These are phyloP conservation scores for Lordiphosa clarofinis DNA, from an alignment of 1,140 invertebrate species.

Conservation along the genomic window DNA sequence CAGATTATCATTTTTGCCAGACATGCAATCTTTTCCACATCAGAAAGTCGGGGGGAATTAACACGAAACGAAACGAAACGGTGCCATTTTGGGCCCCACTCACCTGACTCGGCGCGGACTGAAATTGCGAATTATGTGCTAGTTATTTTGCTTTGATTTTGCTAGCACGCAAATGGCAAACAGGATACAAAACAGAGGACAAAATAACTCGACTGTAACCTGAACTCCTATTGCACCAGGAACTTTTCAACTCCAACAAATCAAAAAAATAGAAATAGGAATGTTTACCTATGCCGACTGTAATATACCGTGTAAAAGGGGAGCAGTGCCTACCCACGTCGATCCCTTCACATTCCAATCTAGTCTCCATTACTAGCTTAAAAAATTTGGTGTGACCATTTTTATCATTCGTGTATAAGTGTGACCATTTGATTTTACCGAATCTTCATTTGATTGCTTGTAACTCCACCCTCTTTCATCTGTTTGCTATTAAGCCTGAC, in stretches of 20 bases:
- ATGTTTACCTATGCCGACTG: neutral
- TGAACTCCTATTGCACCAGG: slow-evolving; percentile 14
- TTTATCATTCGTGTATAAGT: too few species aligned
- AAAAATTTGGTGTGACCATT: too few species aligned
- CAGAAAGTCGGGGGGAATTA: slow-evolving; percentile 44
- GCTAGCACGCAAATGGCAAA: slow-evolving; percentile 52
- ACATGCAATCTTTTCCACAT: slow-evolving; percentile 49
- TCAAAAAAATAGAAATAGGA: slow-evolving; percentile 17
- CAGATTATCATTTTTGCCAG: slow-evolving; percentile 60
- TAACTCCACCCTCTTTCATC: too few species aligned
- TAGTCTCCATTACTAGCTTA: too few species aligned
- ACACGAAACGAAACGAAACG: slow-evolving; percentile 28
- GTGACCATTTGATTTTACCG: too few species aligned
- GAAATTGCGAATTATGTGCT: slow-evolving; percentile 65
- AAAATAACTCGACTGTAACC: neutral
- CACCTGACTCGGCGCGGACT: slow-evolving; percentile 9
- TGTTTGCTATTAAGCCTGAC: too few species aligned
- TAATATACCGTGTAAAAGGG: too few species aligned
- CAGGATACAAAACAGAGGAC: slow-evolving; percentile 24
- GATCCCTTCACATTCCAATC: too few species aligned
- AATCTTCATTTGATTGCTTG: too few species aligned
- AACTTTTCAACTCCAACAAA: slow-evolving; percentile 13
- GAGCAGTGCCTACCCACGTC: too few species aligned
- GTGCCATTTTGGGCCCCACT: slow-evolving; percentile 17
- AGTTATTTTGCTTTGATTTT: slow-evolving; percentile 60